phyloP scores from a whole-genome alignment of 2,888 invertebrate genomes.

The Tanypteryx hageni region DNA sequence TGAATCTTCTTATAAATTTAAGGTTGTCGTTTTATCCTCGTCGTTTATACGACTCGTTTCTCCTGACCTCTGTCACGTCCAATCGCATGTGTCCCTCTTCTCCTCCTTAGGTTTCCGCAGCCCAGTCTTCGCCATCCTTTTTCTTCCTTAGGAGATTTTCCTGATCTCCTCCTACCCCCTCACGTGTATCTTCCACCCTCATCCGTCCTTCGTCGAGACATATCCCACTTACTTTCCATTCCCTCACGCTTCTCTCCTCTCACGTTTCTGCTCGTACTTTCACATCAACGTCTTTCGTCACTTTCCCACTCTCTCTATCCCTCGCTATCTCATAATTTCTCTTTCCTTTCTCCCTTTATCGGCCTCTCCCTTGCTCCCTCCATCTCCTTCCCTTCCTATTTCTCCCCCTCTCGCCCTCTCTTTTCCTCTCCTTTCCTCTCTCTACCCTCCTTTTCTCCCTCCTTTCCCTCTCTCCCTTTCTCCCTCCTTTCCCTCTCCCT shows the following conservation, averaged over 20 bases:
- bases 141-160: no score
- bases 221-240: no score
- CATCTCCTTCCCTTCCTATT: not conserved
- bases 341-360: not conserved
- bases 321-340: not conserved
- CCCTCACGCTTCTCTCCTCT: no score
- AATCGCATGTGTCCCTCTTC: not conserved
- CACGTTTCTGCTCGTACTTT: no score
- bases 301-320: not conserved
- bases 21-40: not conserved
- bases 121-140: no score
- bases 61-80: conserved; percentile 28
- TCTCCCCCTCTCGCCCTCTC: not conserved
- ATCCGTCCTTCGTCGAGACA: no score
- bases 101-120: no score
- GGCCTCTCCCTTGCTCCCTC: not conserved
- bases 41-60: not conserved
- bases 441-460: not conserved
- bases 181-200: no score
- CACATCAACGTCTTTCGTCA: not conserved
- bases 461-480: not conserved
- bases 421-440: not conserved
- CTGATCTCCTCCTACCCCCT: no score
- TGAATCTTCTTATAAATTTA: not conserved
- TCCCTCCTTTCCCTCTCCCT: not conserved